These are phyloP conservation scores for Tenrec ecaudatus DNA, from an alignment of 2,113 vertebrate genomes.

Conservation along the genomic window DNA sequence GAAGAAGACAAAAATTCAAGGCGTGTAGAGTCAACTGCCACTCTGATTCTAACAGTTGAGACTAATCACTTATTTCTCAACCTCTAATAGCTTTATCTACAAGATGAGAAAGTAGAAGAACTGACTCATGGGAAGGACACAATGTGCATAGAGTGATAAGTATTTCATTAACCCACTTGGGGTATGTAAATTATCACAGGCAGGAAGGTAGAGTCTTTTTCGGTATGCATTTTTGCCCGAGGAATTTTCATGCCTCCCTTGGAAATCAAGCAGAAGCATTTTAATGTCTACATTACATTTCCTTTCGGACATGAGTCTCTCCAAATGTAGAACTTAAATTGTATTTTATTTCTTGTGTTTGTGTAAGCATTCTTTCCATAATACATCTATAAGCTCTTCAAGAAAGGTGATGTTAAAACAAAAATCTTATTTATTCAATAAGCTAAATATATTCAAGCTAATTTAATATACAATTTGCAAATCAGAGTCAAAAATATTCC, in stretches of 20 bases:
- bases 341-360: not conserved
- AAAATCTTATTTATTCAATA: not conserved
- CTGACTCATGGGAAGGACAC: constrained; percentile 56
- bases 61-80: constrained; percentile 52
- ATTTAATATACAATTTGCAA: not conserved
- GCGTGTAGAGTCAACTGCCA: not conserved
- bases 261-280: constrained; percentile 56
- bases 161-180: constrained; percentile 54
- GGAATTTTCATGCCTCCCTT: constrained; percentile 40
- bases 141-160: not conserved
- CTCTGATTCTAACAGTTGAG: constrained; percentile 28
- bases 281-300: constrained; percentile 47
- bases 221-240: constrained; percentile 22
- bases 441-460: not conserved
- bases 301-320: constrained; percentile 28
- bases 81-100: constrained; percentile 52
- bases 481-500: not conserved
- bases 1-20: not conserved
- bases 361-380: not conserved
- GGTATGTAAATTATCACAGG: constrained; percentile 64
- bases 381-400: not conserved
- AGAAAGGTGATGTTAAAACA: not conserved
- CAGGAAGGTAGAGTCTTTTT: constrained; percentile 49
- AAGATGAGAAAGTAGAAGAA: constrained; percentile 42
- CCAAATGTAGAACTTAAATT: not conserved